Evolutionary conservation across 2,797 vertebrate genomes (phyloP), one percentile per base, ranked within the genome.

Genomic region (Chaetophractus vellerosus): DNA sequence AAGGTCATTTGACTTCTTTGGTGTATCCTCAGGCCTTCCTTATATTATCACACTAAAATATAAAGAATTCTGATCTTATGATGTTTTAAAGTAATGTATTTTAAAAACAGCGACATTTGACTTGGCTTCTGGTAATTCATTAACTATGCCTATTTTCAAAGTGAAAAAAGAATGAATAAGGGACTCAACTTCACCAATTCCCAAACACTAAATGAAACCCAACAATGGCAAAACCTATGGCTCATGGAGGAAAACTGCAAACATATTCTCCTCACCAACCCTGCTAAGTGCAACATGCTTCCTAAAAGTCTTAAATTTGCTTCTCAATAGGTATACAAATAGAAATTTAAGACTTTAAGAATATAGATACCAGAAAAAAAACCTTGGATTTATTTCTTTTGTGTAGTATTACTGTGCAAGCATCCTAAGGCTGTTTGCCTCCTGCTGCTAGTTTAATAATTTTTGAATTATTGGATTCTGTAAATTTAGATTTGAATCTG

Each of bases 41-140:
- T 59, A 90, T 36, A 15, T 79, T 80, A 74, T 2, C 64, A 64
- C 28, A 78, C n/a, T 87, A 41, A 90, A 90, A 76, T 80, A 84
- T 33, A 78, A 85, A 81, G 72, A 85, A 91, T 55, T 81, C 5
- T 33, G 61, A 66, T 50, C 28, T 69, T 95, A 31, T 81, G 55
- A 50, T 45, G 76, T 85, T 90, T 88, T 83, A n/a, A 94, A 82
- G n/a, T 50, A 71, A 85, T 81, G 9, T 76, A 24, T 33, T 66
- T 92, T 88, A 59, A 82, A 95, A 82, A 82, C n/a, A 48, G 28
- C 33, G 24, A 84, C 14, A 38, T 50, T 16, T 88, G 61, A 66
- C 41, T 75, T 52, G 38, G 45, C 12, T 59, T 85, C 26, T 45
- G 74, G 38, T 78, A 81, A 81, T 78, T 89, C 19, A 31, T 55